Evolutionary conservation across 1,140 invertebrate genomes (phyloP), one percentile per base, ranked within the genome.

Genomic region (Eumeta japonica): DNA sequence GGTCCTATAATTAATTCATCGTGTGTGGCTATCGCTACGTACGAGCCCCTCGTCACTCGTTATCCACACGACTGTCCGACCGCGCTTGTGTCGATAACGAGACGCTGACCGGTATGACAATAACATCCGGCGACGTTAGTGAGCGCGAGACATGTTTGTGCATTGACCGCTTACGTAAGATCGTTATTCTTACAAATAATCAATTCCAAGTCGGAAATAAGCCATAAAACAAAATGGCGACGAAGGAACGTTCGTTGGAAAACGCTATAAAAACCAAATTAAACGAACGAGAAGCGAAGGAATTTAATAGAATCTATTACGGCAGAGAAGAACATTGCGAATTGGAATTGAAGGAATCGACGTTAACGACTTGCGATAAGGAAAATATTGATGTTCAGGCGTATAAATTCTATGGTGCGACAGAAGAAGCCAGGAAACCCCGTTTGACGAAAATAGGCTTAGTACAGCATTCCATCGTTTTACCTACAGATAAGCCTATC

Each of bases 401-500:
- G 1, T 95, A 83, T 70, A 72, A 62, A 3, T 84, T 97, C 43
- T 27, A 46, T 4, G 80, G 82, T 10, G 78, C 79, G 0, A 57
- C 75, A 16, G 70, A 80, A 56, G 89, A 90, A 45, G 57, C 84
- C 9, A 76, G 92, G 37, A 55, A 80, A 29, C 80, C 87, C 0
- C 79, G 88, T 31, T 62, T 88, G 30, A 87, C 97, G 11, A 76
- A 70, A 46, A 81, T 97, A 20, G 96, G 89, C 2, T 71, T 92
- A 17, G 86, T 98, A 50, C 97, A 99, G 76, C 89, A 98, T 75
- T 76, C 85, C 16, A 92, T 97, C 40, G 88, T 88, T 10, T 47
- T 87, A 31, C 81, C 87, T 4, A 94, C 94, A 3, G 81, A 79
- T 27, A 82, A 79, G 1, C 80, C 88, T 1, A 72, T 98, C 37